Percentiles rank a stretch among this genome's conserved stretches.
Conservation (phyloP, 2,797 vertebrate species). For the Hydrolagus colliei region DNA sequence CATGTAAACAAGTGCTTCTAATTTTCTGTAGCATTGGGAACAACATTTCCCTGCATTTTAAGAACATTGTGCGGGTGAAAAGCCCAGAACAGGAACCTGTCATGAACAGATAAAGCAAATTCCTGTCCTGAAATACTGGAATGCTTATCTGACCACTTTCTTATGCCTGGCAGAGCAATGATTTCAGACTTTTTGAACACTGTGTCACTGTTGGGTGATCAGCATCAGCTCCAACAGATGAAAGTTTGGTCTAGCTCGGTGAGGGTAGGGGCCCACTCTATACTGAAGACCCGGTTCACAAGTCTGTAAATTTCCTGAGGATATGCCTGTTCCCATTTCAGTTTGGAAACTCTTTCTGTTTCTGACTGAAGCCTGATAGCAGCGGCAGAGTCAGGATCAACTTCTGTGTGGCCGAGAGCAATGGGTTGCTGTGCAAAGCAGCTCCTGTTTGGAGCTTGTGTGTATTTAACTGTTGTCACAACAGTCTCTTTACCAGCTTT, state of each 20-base stretch:
- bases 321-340: conserved; percentile 23
- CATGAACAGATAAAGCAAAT: neutral
- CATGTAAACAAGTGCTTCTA: too few species aligned
- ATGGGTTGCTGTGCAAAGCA: neutral
- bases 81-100: neutral
- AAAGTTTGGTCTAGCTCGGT: neutral
- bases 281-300: neutral
- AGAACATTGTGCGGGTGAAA: neutral
- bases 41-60: neutral
- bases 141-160: neutral
- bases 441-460: neutral
- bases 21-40: neutral
- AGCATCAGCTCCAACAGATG: neutral
- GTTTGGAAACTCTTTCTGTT: neutral
- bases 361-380: neutral
- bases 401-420: neutral
- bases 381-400: neutral
- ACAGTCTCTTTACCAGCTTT: neutral
- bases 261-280: neutral
- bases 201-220: neutral
- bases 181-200: neutral
- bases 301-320: conserved; percentile 16
- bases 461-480: neutral
- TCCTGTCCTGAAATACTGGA: neutral
- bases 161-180: neutral